Base-by-base conservation (phyloP, 2,888 invertebrate species). In the Lycocerus yunnanus region DNA sequence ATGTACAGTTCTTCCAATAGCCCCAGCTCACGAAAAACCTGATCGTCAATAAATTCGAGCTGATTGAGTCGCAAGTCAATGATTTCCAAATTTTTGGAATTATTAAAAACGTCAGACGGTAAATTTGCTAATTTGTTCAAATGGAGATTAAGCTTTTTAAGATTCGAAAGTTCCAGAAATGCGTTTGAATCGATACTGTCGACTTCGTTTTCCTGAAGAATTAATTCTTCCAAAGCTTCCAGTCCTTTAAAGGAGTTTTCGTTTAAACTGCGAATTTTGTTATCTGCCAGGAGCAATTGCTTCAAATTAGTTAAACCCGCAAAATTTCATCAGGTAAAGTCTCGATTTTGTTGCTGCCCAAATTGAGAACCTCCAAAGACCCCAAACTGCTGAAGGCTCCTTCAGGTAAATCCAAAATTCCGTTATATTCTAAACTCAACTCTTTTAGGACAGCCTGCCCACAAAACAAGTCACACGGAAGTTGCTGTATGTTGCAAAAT, bases 311-410 rank as follows among this genome's bases (percentile, higher is more conserved):
- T 85, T 13, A 85, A 84, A 2, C 84, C 85, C 13, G 72, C 79
- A 75, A 86, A 4, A 84, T 84, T 13, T 82, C 84, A 0, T 85
- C 82, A 66, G 78, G 79, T 16, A 87, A 82, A 4, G 81, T 81
- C 76, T 79, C 80, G 27, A 87, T 84, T 9, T 79, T 77, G 76
- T 87, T 87, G 73, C 84, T 72, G 21, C 83, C 80, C 61, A 87
- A 74, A 65, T 81, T 78, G 8, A 86, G 73, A 58, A 78, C 79
- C 76, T 84, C 82, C 71, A 87, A 71, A 73, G 85, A 86, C n/a
- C 85, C 84, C 66, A 86, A 75, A 1, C 86, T 85, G 15, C 85
- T 82, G 71, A 86, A 86, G 2, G 84, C 82, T 69, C 81, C 82
- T n/a, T 79, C 80, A 43, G 81, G 80, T 16, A 87, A 78, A 3